A percentile compares a stretch with the other conserved stretches of the same genome.
Evolutionary conservation across 2,113 vertebrate genomes (phyloP).

Genomic region (Oryzias woworae): DNA sequence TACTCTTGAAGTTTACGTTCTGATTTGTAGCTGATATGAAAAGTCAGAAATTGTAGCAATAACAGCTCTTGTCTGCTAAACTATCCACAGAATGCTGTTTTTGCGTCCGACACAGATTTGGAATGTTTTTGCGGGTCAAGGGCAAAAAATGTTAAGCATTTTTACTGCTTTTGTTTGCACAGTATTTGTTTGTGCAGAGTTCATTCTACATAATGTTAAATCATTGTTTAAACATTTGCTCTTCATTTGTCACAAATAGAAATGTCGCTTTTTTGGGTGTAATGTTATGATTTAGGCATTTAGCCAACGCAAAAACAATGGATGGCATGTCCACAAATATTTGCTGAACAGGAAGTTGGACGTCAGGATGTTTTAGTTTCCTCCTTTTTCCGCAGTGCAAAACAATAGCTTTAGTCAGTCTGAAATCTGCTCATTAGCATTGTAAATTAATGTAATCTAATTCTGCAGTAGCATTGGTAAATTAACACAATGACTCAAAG

Average conservation of each 20-base stretch:
- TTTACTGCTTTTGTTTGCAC: background rate
- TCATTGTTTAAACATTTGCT: no score
- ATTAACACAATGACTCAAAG: background rate
- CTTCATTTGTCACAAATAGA: background rate
- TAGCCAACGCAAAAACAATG: constrained; percentile 27
- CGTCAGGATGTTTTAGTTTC: constrained; percentile 79
- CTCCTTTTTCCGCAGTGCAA: constrained; percentile 73
- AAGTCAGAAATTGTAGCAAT: constrained; percentile 2
- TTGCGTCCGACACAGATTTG: constrained; percentile 2
- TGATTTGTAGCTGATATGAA: background rate
- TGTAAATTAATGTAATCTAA: no score
- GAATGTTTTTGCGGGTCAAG: background rate
- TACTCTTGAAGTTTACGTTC: background rate
- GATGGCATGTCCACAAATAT: constrained; percentile 47
- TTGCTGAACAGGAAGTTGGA: constrained; percentile 72
- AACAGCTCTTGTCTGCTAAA: background rate
- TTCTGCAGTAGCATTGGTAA: background rate
- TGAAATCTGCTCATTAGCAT: constrained; percentile 14
- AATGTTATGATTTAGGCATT: constrained; percentile 17
- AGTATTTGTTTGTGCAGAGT: background rate
- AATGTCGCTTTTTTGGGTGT: background rate
- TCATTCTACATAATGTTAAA: background rate
- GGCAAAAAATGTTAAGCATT: constrained; percentile 30
- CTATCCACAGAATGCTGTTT: background rate
- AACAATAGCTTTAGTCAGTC: constrained; percentile 71